phyloP scores from a whole-genome alignment of 2,888 invertebrate genomes.

The Phytoseiulus persimilis region DNA sequence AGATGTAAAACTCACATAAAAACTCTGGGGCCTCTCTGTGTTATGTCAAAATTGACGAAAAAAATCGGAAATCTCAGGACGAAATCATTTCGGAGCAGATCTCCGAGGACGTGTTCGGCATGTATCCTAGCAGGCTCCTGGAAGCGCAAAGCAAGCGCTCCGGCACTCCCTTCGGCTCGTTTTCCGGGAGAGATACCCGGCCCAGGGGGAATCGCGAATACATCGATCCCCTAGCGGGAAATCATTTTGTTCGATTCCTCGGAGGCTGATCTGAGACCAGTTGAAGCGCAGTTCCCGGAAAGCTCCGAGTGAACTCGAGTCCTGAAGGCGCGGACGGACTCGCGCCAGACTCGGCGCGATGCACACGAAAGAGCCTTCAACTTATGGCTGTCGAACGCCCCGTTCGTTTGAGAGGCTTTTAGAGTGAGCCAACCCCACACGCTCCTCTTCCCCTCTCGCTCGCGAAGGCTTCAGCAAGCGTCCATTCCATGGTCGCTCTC shows the following conservation, averaged over 20 bases:
- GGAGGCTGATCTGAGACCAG: too few species aligned
- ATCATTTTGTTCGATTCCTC: too few species aligned
- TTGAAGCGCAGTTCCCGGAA: too few species aligned
- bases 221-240: too few species aligned
- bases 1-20: background rate
- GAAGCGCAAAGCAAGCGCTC: background rate
- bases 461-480: background rate
- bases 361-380: background rate
- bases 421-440: background rate
- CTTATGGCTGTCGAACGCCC: background rate
- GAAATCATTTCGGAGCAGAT: background rate
- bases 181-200: too few species aligned
- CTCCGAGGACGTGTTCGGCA: background rate
- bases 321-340: too few species aligned
- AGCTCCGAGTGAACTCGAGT: too few species aligned
- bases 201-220: too few species aligned
- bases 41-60: background rate
- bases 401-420: background rate
- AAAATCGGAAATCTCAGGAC: background rate
- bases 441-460: background rate
- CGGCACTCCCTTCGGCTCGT: background rate
- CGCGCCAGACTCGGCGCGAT: background rate
- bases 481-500: conserved; percentile 17
- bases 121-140: background rate
- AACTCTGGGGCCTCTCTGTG: background rate